Conservation (phyloP, 2,113 vertebrate species). For the Otolemur garnettii region DNA sequence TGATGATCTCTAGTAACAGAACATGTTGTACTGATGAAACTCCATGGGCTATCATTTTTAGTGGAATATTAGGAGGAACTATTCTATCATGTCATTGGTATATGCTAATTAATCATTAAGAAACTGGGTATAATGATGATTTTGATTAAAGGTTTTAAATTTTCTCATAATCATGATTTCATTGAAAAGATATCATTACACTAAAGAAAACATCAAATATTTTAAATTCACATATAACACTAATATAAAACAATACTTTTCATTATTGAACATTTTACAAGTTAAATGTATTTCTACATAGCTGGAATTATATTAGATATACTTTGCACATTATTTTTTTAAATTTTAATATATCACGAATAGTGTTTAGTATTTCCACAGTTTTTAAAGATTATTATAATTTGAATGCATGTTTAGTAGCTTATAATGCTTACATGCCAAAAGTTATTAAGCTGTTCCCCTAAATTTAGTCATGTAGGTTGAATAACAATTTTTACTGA, state of each 20-base stretch:
- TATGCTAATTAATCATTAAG: not conserved
- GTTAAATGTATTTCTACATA: not conserved
- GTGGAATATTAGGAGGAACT: not conserved
- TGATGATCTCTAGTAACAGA: not conserved
- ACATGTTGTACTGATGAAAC: conserved; percentile 2
- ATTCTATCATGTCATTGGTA: not conserved
- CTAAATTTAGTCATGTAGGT: not conserved
- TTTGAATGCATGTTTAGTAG: conserved; percentile 4
- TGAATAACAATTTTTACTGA: not conserved
- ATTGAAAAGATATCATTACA: not conserved
- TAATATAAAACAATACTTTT: conserved; percentile 37
- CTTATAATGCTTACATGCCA: not conserved
- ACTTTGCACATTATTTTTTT: not conserved
- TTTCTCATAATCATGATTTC: not conserved
- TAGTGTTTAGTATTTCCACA: not conserved
- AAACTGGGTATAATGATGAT: not conserved
- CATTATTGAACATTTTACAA: not conserved
- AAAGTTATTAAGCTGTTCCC: not conserved
- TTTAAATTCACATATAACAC: not conserved
- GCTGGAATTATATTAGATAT: not conserved
- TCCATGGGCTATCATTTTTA: not conserved
- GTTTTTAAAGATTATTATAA: not conserved
- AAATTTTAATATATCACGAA: not conserved
- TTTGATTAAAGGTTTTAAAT: conserved; percentile 32
- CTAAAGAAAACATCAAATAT: not conserved